phyloP scores from a whole-genome alignment of 2,113 vertebrate genomes.

The Pterocles gutturalis region DNA sequence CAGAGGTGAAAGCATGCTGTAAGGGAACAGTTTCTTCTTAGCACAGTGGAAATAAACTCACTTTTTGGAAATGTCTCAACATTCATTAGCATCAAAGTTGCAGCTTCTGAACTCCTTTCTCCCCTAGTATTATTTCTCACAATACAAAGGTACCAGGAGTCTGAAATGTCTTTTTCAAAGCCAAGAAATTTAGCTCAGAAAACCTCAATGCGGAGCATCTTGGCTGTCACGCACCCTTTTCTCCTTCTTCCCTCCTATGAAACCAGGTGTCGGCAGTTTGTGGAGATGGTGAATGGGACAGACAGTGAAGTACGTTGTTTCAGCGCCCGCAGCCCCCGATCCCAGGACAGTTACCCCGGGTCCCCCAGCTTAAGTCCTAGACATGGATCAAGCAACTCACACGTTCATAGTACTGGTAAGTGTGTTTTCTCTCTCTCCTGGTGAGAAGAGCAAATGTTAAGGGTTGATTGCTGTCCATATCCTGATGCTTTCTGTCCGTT shows the following conservation, averaged over 20 bases:
- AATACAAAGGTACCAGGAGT: background rate
- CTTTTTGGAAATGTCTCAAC: background rate
- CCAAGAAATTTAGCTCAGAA: background rate
- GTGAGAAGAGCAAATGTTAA: background rate
- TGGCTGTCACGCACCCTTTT: conserved; percentile 11
- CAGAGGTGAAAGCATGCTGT: background rate
- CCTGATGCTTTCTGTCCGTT: background rate
- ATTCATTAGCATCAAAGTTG: background rate
- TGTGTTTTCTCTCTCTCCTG: background rate
- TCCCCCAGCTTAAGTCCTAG: conserved; percentile 93
- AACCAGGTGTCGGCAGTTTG: conserved; percentile 93
- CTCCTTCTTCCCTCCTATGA: background rate
- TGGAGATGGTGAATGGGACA: conserved; percentile 99
- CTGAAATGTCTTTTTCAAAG: background rate
- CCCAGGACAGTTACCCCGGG: conserved; percentile 94
- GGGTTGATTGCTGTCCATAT: background rate
- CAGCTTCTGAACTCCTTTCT: background rate
- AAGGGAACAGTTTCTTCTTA: background rate
- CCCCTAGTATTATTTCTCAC: background rate
- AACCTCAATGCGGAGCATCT: background rate
- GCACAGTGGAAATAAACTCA: background rate
- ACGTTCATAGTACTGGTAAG: conserved; percentile 88
- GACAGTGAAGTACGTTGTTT: conserved; percentile 97
- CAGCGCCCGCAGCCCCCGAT: conserved; percentile 90
- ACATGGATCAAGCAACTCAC: conserved; percentile 89